phyloP scores from a whole-genome alignment of 2,888 invertebrate species.

The Zelleria hepariella region DNA sequence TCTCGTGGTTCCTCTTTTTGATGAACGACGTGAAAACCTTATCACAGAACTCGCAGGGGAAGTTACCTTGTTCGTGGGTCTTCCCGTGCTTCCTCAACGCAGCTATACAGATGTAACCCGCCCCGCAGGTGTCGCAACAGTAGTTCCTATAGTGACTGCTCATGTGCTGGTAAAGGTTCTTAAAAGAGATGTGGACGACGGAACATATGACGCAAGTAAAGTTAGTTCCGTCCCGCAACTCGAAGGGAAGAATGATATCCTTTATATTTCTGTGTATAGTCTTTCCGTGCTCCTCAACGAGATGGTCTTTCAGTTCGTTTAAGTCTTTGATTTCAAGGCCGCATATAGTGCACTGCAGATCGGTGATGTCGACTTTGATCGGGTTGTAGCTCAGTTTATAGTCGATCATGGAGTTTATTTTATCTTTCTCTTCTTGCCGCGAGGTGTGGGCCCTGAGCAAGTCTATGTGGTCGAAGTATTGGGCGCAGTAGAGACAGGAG shows the following conservation, averaged over 20 bases:
- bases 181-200: conserved; percentile 55
- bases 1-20: conserved; percentile 58
- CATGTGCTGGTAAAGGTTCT: conserved; percentile 63
- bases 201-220: conserved; percentile 57
- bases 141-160: conserved; percentile 63
- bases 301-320: conserved; percentile 50
- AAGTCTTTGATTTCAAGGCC: conserved; percentile 44
- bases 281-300: conserved; percentile 43
- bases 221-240: conserved; percentile 48
- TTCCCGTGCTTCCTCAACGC: conserved; percentile 60
- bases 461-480: conserved; percentile 46
- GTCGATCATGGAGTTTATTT: conserved; percentile 58
- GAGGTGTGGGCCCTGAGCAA: conserved; percentile 49
- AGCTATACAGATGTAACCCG: conserved; percentile 56
- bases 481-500: conserved; percentile 61
- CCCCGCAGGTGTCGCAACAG: conserved; percentile 60
- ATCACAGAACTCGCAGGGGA: conserved; percentile 66
- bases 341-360: conserved; percentile 49
- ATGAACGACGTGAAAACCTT: conserved; percentile 66
- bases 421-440: conserved; percentile 49
- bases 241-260: conserved; percentile 60
- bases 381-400: conserved; percentile 65
- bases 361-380: conserved; percentile 58
- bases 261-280: conserved; percentile 53
- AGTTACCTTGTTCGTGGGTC: conserved; percentile 63